phyloP scores from a whole-genome alignment of 2,113 vertebrate genomes.

The Lycocorax pyrrhopterus region DNA sequence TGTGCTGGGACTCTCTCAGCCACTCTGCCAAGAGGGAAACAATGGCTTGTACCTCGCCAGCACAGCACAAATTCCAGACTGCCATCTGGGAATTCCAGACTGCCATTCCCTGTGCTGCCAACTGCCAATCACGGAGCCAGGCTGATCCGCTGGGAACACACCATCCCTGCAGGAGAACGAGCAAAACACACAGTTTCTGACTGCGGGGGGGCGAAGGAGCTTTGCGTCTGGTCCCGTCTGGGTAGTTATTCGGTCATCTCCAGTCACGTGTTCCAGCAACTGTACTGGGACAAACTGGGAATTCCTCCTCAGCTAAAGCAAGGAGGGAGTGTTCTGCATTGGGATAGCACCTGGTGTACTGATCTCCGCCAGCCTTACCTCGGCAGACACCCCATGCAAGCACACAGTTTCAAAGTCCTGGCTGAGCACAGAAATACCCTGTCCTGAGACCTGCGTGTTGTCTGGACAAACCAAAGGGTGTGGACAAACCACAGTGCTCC shows the following conservation, averaged over 20 bases:
- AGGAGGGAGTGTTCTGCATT: neutral
- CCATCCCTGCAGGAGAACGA: accelerated
- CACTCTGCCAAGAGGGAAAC: neutral
- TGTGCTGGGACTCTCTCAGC: neutral
- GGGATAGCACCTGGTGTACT: neutral
- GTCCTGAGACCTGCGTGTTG: neutral
- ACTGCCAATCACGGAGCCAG: neutral
- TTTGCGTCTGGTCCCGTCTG: accelerated
- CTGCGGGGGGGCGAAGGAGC: accelerated
- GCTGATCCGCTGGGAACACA: neutral
- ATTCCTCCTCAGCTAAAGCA: neutral
- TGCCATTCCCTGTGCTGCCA: neutral
- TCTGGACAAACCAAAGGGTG: accelerated
- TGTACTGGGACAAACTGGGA: neutral
- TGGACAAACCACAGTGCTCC: neutral
- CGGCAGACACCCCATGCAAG: neutral
- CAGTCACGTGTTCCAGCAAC: neutral
- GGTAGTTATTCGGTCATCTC: neutral
- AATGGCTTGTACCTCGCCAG: constrained; percentile 1
- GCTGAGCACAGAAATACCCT: neutral
- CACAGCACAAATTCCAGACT: neutral
- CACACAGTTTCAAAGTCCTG: neutral
- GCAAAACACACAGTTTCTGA: accelerated
- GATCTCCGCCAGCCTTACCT: neutral
- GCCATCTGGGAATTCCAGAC: constrained; percentile 26